phyloP scores from a whole-genome alignment of 2,888 invertebrate genomes.

The Phaonia tiefii region DNA sequence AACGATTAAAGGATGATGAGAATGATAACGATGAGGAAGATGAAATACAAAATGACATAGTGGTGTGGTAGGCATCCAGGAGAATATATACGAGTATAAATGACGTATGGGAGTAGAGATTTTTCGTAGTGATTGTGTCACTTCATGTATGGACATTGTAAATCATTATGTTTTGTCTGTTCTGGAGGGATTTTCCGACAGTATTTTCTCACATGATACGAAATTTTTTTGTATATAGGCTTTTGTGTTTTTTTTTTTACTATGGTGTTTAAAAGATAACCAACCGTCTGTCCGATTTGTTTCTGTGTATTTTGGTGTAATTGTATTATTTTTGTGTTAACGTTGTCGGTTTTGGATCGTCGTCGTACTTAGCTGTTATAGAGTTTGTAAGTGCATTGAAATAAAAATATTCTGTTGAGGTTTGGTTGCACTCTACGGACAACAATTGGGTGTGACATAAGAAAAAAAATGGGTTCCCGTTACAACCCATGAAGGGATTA shows the following conservation, averaged over 20 bases:
- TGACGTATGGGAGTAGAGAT: neutral
- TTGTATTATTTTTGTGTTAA: neutral
- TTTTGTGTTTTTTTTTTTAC: conserved; percentile 62
- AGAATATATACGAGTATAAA: too few species aligned
- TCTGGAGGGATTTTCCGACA: conserved; percentile 61
- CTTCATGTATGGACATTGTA: conserved; percentile 72
- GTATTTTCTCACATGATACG: conserved; percentile 28
- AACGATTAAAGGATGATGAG: conserved; percentile 23
- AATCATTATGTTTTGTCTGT: conserved; percentile 74
- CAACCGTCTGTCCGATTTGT: neutral
- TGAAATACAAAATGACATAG: neutral
- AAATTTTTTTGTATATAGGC: neutral
- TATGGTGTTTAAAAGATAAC: conserved; percentile 44
- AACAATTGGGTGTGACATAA: too few species aligned
- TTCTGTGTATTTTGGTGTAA: neutral
- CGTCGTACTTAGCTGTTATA: too few species aligned
- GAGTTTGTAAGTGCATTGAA: too few species aligned
- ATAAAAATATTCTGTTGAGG: too few species aligned
- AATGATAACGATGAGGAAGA: neutral
- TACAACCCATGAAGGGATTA: too few species aligned
- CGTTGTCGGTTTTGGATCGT: neutral
- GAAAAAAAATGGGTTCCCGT: too few species aligned
- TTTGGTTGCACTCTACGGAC: too few species aligned
- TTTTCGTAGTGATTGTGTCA: conserved; percentile 25
- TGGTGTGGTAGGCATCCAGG: neutral